phyloP scores from a whole-genome alignment of 1,140 invertebrate genomes.

The Rhyzopertha dominica region DNA sequence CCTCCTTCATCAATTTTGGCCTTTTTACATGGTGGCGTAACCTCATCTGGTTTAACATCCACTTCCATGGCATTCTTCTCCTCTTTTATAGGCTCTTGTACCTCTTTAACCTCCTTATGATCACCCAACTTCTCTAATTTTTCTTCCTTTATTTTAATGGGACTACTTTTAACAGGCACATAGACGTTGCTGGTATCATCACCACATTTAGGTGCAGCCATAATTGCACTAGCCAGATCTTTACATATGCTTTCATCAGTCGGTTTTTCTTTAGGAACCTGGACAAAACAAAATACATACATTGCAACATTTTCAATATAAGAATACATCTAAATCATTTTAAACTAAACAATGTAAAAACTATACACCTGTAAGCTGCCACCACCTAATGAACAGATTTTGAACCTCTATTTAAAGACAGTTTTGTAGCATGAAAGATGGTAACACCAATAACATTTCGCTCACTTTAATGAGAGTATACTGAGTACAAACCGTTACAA shows the following conservation, averaged over 20 bases:
- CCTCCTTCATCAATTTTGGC: slow-evolving; percentile 25
- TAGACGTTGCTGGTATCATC: slow-evolving; percentile 48
- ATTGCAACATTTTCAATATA: too few relatives aligned
- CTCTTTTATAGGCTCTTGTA: slow-evolving; percentile 39
- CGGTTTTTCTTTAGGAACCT: too few relatives aligned
- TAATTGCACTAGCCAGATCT: slow-evolving; percentile 55
- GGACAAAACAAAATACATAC: too few relatives aligned
- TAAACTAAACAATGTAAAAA: too few relatives aligned
- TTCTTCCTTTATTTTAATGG: slow-evolving; percentile 47
- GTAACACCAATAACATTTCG: too few relatives aligned
- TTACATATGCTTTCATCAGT: slow-evolving; percentile 47
- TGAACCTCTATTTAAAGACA: too few relatives aligned
- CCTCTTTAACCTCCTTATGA: slow-evolving; percentile 49
- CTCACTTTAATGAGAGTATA: too few relatives aligned
- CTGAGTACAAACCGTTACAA: too few relatives aligned
- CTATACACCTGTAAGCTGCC: too few relatives aligned
- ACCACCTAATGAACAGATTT: too few relatives aligned
- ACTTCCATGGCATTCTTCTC: slow-evolving; percentile 45
- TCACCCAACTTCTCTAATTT: slow-evolving; percentile 48
- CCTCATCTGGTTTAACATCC: slow-evolving; percentile 6
- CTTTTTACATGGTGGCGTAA: slow-evolving; percentile 25
- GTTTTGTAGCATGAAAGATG: too few relatives aligned
- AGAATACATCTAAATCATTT: too few relatives aligned
- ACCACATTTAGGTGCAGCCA: slow-evolving; percentile 52
- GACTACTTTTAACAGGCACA: slow-evolving; percentile 42